Percentiles rank a stretch among this genome's conserved stretches.
These are phyloP conservation scores for Acanthosepion lycidas DNA, from an alignment of 2,888 invertebrate species.

Conservation along the genomic window DNA sequence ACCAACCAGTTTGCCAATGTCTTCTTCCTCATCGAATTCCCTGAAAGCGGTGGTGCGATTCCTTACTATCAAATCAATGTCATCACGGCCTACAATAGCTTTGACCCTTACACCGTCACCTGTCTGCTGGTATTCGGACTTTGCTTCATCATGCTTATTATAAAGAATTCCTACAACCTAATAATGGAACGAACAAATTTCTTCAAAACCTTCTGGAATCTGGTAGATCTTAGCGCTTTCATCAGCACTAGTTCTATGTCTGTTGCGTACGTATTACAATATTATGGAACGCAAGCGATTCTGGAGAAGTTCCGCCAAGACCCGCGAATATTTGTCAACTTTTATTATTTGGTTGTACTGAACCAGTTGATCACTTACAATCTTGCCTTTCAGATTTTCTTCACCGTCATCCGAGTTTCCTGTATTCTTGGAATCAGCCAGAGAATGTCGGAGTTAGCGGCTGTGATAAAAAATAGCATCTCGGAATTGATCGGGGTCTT, in stretches of 20 bases:
- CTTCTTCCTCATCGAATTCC: conserved; percentile 66
- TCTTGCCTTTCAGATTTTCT: conserved; percentile 58
- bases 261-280: conserved; percentile 56
- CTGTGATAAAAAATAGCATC: conserved; percentile 58
- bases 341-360: conserved; percentile 63
- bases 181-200: conserved; percentile 53
- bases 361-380: conserved; percentile 58
- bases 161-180: conserved; percentile 54
- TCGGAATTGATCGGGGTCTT: conserved; percentile 61
- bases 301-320: conserved; percentile 58
- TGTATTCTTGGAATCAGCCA: conserved; percentile 64
- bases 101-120: conserved; percentile 57
- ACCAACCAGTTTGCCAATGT: conserved; percentile 65
- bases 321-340: conserved; percentile 62
- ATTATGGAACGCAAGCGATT: conserved; percentile 54
- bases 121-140: conserved; percentile 58
- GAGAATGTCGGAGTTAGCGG: conserved; percentile 56
- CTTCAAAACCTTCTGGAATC: conserved; percentile 60
- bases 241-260: conserved; percentile 54
- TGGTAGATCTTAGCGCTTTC: conserved; percentile 57
- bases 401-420: conserved; percentile 59
- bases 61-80: conserved; percentile 59
- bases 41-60: conserved; percentile 64
- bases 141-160: conserved; percentile 54
- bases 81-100: conserved; percentile 57